A percentile compares a stretch with the other conserved stretches of the same genome.
Conservation (phyloP, 2,888 invertebrate genomes). For the Cheilosia pagana region DNA sequence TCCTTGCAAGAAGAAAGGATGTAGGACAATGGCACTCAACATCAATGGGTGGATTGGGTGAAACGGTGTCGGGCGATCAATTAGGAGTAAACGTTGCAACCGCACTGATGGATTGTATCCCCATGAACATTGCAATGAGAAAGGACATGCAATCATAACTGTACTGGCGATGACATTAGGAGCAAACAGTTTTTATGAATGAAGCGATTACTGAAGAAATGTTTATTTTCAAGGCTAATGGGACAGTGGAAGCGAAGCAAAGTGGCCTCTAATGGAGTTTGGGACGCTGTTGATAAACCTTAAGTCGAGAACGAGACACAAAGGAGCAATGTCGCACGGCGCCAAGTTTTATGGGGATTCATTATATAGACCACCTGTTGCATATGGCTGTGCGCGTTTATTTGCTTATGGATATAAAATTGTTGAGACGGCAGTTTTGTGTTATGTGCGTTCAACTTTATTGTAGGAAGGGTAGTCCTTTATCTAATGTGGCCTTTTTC, state of each 20-base stretch:
- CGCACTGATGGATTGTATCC: conserved; percentile 37
- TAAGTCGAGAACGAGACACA: background rate
- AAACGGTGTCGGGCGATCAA: conserved; percentile 34
- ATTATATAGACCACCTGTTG: conserved; percentile 44
- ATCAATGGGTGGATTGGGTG: conserved; percentile 15
- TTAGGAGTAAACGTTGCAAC: conserved; percentile 49
- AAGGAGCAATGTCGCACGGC: background rate
- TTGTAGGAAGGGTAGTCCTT: too few relatives aligned
- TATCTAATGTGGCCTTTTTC: too few relatives aligned
- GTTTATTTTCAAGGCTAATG: conserved; percentile 22
- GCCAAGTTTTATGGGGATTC: conserved; percentile 44
- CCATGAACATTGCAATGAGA: background rate
- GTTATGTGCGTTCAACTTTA: too few relatives aligned
- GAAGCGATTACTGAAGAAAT: background rate
- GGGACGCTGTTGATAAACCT: background rate
- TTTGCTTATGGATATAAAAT: too few relatives aligned
- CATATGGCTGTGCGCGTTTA: background rate
- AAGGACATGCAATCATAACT: conserved; percentile 3
- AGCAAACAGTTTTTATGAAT: background rate
- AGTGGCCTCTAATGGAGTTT: background rate
- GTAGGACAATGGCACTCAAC: conserved; percentile 64
- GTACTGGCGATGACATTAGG: background rate
- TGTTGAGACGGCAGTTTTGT: too few relatives aligned
- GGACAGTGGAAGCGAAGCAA: background rate
- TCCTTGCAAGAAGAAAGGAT: conserved; percentile 47